Base-by-base conservation (phyloP, 1,140 invertebrate species). In the Notospermus geniculatus region DNA sequence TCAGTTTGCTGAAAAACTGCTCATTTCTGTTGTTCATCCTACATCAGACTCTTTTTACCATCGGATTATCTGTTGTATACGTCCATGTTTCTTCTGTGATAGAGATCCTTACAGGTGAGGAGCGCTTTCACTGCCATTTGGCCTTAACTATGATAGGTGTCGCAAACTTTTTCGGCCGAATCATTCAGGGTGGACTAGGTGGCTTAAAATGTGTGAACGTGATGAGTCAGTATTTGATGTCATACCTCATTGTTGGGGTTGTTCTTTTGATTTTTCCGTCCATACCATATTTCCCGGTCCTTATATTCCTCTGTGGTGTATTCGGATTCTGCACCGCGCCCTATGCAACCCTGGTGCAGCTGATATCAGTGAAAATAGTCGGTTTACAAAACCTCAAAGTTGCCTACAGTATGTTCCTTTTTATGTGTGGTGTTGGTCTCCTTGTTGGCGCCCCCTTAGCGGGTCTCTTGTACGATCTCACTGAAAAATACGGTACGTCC, bases 111-210 rank as follows among this genome's bases (percentile, higher is more conserved):
- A 50, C 46, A 5, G 19, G 25, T 4, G n/a, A 27, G 19, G 25
- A 27, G 19, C n/a, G 25, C 19, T 50, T 50, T 9, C 25, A 50
- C n/a, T 19, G 19, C 46, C n/a, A 27, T 7, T n/a, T 19, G 25
- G n/a, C 25, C n/a, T 50, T 50, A n/a, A 50, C 46, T n/a, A 27
- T 19, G n/a, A 23, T 50, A 5, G 46, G 46, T 50, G 46, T 50
- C 4, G 46, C 46, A 50, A 50, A 27, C 25, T 50, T 50, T 27
- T 50, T 50, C 9, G 46, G 46, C n/a, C 5, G 46, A n/a, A 50
- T 50, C 9, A 23, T 19, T n/a, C 46, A 50, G n/a, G 46, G 46
- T 23, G n/a, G n/a, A 50, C n/a, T 50, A 23, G n/a, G 19, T 5
- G 19, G 25, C 5, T 50, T 50, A 19, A 50, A 19, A 50, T 23